Evolutionary conservation across 2,113 vertebrate genomes (phyloP).

Genomic region (Microcebus lehilahytsara): DNA sequence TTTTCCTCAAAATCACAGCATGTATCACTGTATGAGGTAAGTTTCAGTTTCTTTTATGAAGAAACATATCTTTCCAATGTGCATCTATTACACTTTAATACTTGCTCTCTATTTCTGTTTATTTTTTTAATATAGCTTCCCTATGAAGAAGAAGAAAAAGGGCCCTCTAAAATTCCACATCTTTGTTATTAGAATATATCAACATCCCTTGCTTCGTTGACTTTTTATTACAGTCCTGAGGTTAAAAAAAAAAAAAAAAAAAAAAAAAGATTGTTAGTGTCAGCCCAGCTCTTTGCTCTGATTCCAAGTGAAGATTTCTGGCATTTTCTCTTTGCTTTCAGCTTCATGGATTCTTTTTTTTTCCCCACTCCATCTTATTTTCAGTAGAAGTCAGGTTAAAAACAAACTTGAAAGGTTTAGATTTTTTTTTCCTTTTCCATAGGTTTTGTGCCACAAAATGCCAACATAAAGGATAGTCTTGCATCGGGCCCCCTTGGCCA

Average conservation of each 20-base stretch:
- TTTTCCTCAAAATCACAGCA: conserved; percentile 11
- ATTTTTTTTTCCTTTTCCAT: neutral
- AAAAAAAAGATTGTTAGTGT: conserved; percentile 83
- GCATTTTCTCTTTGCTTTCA: conserved; percentile 81
- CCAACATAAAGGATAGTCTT: conserved; percentile 68
- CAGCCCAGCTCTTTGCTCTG: conserved; percentile 85
- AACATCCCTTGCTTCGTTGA: conserved; percentile 91
- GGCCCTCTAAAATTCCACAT: conserved; percentile 63
- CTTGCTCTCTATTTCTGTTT: neutral
- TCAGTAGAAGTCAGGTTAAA: conserved; percentile 29
- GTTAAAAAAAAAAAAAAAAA: conserved; percentile 84
- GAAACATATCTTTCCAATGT: neutral
- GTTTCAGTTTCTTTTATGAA: conserved; percentile 31
- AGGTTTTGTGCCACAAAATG: conserved; percentile 64
- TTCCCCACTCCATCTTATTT: conserved; percentile 9
- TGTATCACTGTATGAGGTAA: neutral
- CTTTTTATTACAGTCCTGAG: conserved; percentile 93
- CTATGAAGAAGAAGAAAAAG: neutral
- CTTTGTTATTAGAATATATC: conserved; percentile 88
- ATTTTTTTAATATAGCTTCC: conserved; percentile 10
- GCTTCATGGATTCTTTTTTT: neutral
- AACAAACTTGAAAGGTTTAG: neutral
- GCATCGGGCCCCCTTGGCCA: conserved; percentile 65
- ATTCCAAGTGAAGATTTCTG: conserved; percentile 83
- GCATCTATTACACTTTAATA: neutral